Conservation (phyloP, 2,797 vertebrate genomes). For the Orestias chungarensis region DNA sequence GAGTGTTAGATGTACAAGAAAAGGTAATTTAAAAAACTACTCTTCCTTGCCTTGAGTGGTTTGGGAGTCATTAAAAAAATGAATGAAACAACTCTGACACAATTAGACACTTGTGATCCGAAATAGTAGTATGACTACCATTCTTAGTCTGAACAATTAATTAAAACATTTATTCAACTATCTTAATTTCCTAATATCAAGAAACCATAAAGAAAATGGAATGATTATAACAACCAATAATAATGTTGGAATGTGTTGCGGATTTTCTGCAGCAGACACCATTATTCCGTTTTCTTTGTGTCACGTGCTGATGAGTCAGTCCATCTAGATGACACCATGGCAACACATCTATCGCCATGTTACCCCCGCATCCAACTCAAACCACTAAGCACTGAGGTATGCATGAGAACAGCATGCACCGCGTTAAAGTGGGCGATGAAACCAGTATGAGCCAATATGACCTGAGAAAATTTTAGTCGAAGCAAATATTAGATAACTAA, state of each 20-base stretch:
- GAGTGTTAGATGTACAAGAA: no score
- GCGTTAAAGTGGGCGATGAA: not conserved
- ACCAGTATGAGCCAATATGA: not conserved
- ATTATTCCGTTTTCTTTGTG: no score
- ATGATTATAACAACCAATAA: no score
- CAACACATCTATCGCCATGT: conserved; percentile 11
- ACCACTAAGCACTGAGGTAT: not conserved
- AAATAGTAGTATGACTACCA: conserved; percentile 21
- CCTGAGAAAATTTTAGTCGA: not conserved
- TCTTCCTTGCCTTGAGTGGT: conserved; percentile 1
- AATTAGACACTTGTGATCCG: conserved; percentile 20
- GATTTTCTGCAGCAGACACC: not conserved
- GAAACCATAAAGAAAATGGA: conserved; percentile 3
- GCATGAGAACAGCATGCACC: not conserved
- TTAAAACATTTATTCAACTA: conserved; percentile 38
- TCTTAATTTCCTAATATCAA: no score
- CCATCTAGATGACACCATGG: conserved; percentile 24
- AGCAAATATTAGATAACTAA: not conserved
- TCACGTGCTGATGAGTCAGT: conserved; percentile 34
- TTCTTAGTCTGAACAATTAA: conserved; percentile 44
- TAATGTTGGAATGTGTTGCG: no score
- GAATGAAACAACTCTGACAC: conserved; percentile 27
- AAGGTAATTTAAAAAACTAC: no score
- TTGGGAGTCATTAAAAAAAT: conserved; percentile 22
- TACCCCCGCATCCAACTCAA: not conserved